Conservation (phyloP, 92 coral and sea anemone species). For the Diadumene lineata region DNA sequence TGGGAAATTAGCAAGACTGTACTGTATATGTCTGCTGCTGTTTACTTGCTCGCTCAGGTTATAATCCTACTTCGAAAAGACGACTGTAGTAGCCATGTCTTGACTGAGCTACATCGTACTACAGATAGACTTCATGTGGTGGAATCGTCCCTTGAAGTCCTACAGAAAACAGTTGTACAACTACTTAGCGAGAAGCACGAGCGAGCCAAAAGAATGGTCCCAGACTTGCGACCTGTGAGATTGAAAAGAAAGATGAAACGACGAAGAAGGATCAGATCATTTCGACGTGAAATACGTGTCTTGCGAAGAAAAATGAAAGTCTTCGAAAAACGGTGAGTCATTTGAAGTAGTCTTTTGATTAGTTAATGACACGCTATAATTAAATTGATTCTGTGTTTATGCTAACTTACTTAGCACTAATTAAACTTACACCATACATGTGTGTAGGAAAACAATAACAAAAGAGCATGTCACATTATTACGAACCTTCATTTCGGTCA, state of each 20-base stretch:
- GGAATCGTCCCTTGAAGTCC: slow-evolving; percentile 15
- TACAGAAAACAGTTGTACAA: slow-evolving; percentile 20
- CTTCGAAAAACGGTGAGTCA: slow-evolving; percentile 36
- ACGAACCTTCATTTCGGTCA: not conserved
- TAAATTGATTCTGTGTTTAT: not conserved
- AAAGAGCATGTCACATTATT: not conserved
- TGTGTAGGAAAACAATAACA: not conserved
- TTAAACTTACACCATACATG: not conserved
- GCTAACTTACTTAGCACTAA: not conserved
- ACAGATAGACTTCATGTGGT: slow-evolving; percentile 17
- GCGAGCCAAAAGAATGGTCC: slow-evolving; percentile 1
- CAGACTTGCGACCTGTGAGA: not conserved
- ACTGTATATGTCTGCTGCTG: slow-evolving; percentile 9
- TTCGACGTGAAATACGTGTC: slow-evolving; percentile 26
- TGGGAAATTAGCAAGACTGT: slow-evolving; percentile 28
- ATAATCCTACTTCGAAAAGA: slow-evolving; percentile 11
- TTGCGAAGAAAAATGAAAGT: slow-evolving; percentile 25
- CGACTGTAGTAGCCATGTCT: slow-evolving; percentile 3
- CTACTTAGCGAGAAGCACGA: slow-evolving; percentile 26
- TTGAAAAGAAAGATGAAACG: not conserved
- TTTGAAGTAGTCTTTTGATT: not conserved
- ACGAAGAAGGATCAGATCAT: not conserved
- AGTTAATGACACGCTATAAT: too few relatives aligned
- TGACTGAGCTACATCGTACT: slow-evolving; percentile 21
- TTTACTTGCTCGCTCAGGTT: slow-evolving; percentile 21